Percentiles rank a stretch among this genome's conserved stretches.
phyloP scores from a whole-genome alignment of 2,888 invertebrate species.

The Nudaria mundana region DNA sequence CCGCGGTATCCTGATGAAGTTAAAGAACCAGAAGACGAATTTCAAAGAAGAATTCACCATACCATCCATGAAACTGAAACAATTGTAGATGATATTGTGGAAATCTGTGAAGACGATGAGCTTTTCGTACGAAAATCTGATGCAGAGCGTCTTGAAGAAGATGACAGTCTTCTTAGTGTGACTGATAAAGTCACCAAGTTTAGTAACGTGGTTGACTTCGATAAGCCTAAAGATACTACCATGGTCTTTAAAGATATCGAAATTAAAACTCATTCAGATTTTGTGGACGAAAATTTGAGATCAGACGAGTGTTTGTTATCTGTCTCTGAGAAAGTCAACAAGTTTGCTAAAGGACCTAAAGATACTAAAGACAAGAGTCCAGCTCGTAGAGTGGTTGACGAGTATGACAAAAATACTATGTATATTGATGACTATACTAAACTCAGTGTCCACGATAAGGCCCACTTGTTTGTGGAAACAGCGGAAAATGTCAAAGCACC shows the following conservation, averaged over 20 bases:
- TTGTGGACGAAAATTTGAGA: constrained; percentile 71
- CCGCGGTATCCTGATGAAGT: constrained; percentile 88
- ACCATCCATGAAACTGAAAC: constrained; percentile 82
- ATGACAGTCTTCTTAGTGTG: constrained; percentile 78
- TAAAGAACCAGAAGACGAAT: constrained; percentile 87
- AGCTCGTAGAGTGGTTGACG: constrained; percentile 63
- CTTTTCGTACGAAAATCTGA: constrained; percentile 61
- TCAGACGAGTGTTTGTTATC: constrained; percentile 84
- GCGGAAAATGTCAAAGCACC: constrained; percentile 79
- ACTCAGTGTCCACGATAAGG: constrained; percentile 84
- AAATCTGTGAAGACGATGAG: constrained; percentile 78
- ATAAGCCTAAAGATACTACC: constrained; percentile 50
- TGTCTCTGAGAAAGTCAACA: constrained; percentile 86
- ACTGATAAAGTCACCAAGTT: constrained; percentile 81
- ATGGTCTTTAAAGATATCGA: constrained; percentile 56
- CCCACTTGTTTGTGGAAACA: constrained; percentile 83
- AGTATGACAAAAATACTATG: constrained; percentile 78
- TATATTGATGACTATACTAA: constrained; percentile 74
- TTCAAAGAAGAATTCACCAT: constrained; percentile 57
- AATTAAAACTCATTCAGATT: constrained; percentile 71
- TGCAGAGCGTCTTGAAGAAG: constrained; percentile 59
- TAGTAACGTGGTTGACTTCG: constrained; percentile 60
- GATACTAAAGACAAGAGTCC: constrained; percentile 64
- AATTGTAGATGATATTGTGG: constrained; percentile 79
- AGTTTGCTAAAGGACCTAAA: constrained; percentile 79